phyloP scores from a whole-genome alignment of 2,797 vertebrate genomes.

The Steatocranus sp. region DNA sequence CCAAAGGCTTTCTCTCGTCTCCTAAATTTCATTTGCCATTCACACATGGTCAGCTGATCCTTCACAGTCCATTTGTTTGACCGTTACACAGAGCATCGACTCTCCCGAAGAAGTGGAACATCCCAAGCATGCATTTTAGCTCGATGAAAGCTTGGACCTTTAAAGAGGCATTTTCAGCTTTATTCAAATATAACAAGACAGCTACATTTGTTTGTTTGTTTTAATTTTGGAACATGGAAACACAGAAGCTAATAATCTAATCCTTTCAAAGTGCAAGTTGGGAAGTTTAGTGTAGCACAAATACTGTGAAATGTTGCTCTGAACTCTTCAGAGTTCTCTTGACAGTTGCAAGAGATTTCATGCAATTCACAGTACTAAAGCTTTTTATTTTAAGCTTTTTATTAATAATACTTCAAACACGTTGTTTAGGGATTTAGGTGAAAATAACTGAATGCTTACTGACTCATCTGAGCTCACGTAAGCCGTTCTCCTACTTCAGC shows the following conservation, averaged over 20 bases:
- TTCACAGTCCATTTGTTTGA: neutral
- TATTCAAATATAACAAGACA: neutral
- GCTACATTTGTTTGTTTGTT: neutral
- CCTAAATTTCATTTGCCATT: constrained; percentile 26
- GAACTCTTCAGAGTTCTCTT: no score
- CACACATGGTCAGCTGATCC: constrained; percentile 11
- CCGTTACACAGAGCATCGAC: neutral
- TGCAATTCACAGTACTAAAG: neutral
- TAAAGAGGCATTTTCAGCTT: neutral
- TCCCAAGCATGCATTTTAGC: neutral
- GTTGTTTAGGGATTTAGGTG: neutral
- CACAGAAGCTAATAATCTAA: neutral
- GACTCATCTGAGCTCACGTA: neutral
- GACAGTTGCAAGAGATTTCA: no score
- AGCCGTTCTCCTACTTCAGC: neutral
- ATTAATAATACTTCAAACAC: neutral
- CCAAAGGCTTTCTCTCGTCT: neutral
- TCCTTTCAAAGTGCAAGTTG: neutral
- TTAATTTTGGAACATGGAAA: neutral
- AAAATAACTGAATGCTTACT: neutral
- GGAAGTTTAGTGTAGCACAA: neutral
- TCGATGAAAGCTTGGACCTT: neutral
- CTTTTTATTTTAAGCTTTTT: neutral
- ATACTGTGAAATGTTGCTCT: neutral
- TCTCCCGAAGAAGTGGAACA: neutral